These are phyloP conservation scores for Cryptus viduatorius DNA, from an alignment of 2,888 invertebrate species.

Conservation along the genomic window DNA sequence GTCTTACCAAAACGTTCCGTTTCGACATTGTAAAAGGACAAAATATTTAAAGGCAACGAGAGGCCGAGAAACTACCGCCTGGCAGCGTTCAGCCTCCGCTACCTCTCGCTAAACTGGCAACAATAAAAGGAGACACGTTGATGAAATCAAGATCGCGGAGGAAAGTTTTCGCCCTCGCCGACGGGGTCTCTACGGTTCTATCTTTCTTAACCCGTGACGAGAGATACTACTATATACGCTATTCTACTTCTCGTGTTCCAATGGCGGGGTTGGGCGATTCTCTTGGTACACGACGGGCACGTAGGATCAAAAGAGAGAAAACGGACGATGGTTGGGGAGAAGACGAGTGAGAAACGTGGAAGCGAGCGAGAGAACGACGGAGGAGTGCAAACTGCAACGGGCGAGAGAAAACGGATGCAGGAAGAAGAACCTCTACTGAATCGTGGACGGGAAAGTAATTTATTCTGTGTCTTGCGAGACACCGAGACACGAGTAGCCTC, in stretches of 20 bases:
- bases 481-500: constrained; percentile 53
- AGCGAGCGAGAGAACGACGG: constrained; percentile 50
- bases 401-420: constrained; percentile 36
- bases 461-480: constrained; percentile 66
- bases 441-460: constrained; percentile 70
- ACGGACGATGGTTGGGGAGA: constrained; percentile 38
- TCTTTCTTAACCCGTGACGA: constrained; percentile 3
- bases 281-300: constrained; percentile 16
- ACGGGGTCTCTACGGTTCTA: constrained; percentile 23
- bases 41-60: constrained; percentile 80
- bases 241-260: constrained; percentile 9
- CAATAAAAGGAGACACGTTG: constrained; percentile 84
- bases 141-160: constrained; percentile 83
- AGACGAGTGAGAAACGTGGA: constrained; percentile 17
- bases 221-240: background rate
- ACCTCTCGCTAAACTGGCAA: constrained; percentile 78
- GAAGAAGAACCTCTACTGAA: constrained; percentile 63
- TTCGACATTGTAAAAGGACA: constrained; percentile 70
- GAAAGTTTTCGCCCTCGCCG: constrained; percentile 76
- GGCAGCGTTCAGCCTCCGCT: constrained; percentile 5
- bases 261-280: constrained; percentile 16
- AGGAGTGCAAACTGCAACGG: constrained; percentile 46
- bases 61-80: constrained; percentile 25
- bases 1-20: constrained; percentile 69
- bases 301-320: constrained; percentile 60